Evolutionary conservation across 2,888 invertebrate species (phyloP), one percentile per base, ranked within the genome.

Genomic region (Cistogaster globosa): DNA sequence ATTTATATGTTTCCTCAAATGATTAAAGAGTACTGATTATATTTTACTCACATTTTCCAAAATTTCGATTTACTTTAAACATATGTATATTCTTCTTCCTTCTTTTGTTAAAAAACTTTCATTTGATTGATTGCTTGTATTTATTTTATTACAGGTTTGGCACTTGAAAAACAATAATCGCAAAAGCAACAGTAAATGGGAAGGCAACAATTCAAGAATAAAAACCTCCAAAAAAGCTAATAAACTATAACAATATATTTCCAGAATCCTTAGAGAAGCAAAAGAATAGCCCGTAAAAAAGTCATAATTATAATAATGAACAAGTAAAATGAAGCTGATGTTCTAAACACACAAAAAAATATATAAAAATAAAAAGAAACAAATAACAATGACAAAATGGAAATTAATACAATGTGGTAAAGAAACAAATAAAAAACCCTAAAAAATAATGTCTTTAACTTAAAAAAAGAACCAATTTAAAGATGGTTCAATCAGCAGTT

Each of bases 241-340:
- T 78, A 78, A 85, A 75, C 48, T 75, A 82, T 82, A 79, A 79
- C 75, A 82, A 82, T 82, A 85, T 82, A 82, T 85, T 71, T 36
- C n/a, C 53, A 71, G 65, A 82, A 60, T 85, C 82, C 85, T 85
- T 82, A 79, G 85, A 82, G 78, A 67, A 48, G 63, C 63, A 75
- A 63, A 58, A 63, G 16, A 45, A 58, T 16, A 71, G 60, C 48
- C 53, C 51, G 63, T 57, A 38, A 74, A 68, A 68, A 68, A n/a
- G n/a, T 81, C 74, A 74, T 80, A 60, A 71, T n/a, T 62, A 26
- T 4, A 26, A 4, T 32, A 32, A 32, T 32, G 68, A 72, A 71
- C 51, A 79, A 82, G 79, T 65, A 78, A 69, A 77, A 60, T 58
- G 75, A 63, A 67, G 63, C 48, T 62, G 42, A 83, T 60, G 74